Evolutionary conservation across 2,888 invertebrate genomes (phyloP).

Genomic region (Scaeva pyrastri): DNA sequence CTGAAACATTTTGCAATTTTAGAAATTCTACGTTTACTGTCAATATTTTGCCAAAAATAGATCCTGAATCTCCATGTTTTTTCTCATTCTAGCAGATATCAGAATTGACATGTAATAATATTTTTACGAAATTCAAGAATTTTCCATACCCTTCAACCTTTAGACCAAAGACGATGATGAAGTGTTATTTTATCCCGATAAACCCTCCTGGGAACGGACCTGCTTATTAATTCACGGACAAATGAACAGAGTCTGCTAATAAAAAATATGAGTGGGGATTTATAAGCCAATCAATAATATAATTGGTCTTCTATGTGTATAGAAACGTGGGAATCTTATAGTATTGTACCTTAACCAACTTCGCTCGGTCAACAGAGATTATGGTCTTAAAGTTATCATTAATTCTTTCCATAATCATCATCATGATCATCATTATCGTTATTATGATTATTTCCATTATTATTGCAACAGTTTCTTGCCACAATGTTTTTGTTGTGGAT

Average conservation of each 20-base stretch:
- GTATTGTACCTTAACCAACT: too few species aligned
- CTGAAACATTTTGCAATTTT: too few species aligned
- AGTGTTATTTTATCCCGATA: too few species aligned
- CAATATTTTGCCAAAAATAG: too few species aligned
- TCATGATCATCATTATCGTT: neutral
- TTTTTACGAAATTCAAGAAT: too few species aligned
- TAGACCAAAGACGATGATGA: too few species aligned
- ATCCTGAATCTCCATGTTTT: too few species aligned
- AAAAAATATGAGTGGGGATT: conserved; percentile 7
- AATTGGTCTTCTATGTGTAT: neutral
- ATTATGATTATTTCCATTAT: neutral
- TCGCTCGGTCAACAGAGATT: neutral
- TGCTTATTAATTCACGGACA: conserved; percentile 27
- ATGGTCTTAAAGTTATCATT: neutral
- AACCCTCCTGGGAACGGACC: neutral
- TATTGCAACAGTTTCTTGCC: conserved; percentile 5
- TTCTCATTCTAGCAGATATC: too few species aligned
- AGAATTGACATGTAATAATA: too few species aligned
- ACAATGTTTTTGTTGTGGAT: conserved; percentile 18
- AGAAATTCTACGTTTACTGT: too few species aligned
- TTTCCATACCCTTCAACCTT: too few species aligned
- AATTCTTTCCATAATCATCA: too few species aligned
- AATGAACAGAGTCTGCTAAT: neutral
- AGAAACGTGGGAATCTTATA: conserved; percentile 22
- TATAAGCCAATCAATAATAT: neutral